These are phyloP conservation scores for Garrulus glandarius DNA, from an alignment of 2,797 vertebrate genomes.

Conservation along the genomic window DNA sequence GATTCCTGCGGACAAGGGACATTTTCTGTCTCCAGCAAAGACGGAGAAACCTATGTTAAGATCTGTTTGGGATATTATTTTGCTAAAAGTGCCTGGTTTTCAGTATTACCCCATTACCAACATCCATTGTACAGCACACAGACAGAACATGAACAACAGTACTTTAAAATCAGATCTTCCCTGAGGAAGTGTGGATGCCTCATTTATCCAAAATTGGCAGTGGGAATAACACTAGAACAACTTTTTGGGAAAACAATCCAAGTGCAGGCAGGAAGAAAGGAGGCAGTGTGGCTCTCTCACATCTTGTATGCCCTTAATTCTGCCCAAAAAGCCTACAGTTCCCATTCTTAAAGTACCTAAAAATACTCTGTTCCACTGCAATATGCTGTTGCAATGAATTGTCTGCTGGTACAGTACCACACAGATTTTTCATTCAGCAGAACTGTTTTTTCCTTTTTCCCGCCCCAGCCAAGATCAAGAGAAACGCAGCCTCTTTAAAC, in stretches of 20 bases:
- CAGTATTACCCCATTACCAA: background rate
- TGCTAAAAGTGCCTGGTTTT: background rate
- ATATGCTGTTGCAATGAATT: background rate
- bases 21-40: background rate
- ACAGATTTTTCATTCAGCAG: background rate
- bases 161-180: background rate
- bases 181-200: background rate
- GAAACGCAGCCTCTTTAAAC: background rate
- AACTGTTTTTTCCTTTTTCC: background rate
- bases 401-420: background rate
- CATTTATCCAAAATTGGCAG: background rate
- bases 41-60: background rate
- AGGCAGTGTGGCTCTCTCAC: background rate
- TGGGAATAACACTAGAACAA: background rate
- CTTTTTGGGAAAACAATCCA: background rate
- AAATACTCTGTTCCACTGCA: background rate
- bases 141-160: background rate
- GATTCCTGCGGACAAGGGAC: background rate
- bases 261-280: background rate
- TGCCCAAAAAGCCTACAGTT: background rate
- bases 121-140: background rate
- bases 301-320: background rate
- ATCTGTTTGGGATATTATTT: background rate
- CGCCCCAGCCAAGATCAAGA: fast-evolving
- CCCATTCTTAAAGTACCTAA: background rate